A percentile compares a stretch with the other conserved stretches of the same genome.
phyloP scores from a whole-genome alignment of 1,140 invertebrate genomes.

The Ostrea edulis region DNA sequence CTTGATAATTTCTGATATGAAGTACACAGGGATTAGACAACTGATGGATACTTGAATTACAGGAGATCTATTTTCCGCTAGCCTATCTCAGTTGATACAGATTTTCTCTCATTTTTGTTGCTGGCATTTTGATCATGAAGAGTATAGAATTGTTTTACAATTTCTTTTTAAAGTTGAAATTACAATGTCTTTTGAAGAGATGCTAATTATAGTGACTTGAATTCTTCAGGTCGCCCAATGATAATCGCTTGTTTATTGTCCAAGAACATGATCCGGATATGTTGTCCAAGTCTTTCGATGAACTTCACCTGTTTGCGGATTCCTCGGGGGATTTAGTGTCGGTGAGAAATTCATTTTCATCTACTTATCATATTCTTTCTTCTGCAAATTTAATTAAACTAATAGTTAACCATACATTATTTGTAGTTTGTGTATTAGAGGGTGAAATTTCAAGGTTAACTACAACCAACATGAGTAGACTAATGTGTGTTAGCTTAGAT shows the following conservation, averaged over 20 bases:
- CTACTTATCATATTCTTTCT: not conserved
- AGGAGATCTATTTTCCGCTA: no score
- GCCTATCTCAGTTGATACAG: no score
- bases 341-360: constrained; percentile 66
- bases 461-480: no score
- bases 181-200: no score
- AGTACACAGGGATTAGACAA: not conserved
- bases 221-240: constrained; percentile 83
- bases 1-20: not conserved
- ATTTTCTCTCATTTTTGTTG: no score
- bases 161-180: no score
- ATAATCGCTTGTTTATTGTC: constrained; percentile 86
- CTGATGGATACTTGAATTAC: no score
- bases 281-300: constrained; percentile 90
- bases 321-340: constrained; percentile 78
- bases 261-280: constrained; percentile 85
- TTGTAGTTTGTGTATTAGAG: constrained; percentile 11
- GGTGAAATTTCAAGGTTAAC: not conserved
- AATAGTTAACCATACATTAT: not conserved
- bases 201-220: constrained; percentile 48
- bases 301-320: constrained; percentile 89
- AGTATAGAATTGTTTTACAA: no score
- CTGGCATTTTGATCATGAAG: no score
- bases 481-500: not conserved
- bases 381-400: not conserved